Conservation (phyloP, 2,888 invertebrate species). For the Limnephilus auricula region DNA sequence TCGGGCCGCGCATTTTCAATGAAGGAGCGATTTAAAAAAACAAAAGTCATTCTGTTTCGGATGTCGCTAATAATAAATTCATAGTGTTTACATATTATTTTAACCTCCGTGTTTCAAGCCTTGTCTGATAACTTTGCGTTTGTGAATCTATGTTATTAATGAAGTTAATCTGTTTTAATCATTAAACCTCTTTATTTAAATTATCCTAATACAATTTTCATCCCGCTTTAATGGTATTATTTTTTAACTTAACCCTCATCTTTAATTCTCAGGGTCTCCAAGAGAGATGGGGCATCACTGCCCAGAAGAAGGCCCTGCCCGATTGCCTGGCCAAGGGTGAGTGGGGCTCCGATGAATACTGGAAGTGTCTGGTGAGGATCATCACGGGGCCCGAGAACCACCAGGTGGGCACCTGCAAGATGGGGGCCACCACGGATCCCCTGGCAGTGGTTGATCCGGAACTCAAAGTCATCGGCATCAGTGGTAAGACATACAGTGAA, state of each 20-base stretch:
- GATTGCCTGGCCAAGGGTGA: conserved; percentile 74
- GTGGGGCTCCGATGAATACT: conserved; percentile 83
- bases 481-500: conserved; percentile 71
- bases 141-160: too few relatives aligned
- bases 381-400: conserved; percentile 90
- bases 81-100: too few relatives aligned
- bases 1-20: too few relatives aligned
- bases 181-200: too few relatives aligned
- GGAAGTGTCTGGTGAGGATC: conserved; percentile 84
- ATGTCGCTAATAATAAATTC: too few relatives aligned
- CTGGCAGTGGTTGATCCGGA: conserved; percentile 86
- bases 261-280: conserved; percentile 72
- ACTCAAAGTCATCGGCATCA: conserved; percentile 81
- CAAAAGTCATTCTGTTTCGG: too few relatives aligned
- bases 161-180: too few relatives aligned
- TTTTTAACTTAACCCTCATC: neutral
- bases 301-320: conserved; percentile 74
- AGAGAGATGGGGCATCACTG: conserved; percentile 78
- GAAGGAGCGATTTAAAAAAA: too few relatives aligned
- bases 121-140: too few relatives aligned
- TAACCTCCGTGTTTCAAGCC: too few relatives aligned
- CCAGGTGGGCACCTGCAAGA: conserved; percentile 89
- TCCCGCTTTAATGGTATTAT: neutral
- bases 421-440: conserved; percentile 85
- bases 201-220: too few relatives aligned